Percentiles rank a stretch among this genome's conserved stretches.
Evolutionary conservation across 2,888 invertebrate genomes (phyloP).

Genomic region (Harpalus rubripes): DNA sequence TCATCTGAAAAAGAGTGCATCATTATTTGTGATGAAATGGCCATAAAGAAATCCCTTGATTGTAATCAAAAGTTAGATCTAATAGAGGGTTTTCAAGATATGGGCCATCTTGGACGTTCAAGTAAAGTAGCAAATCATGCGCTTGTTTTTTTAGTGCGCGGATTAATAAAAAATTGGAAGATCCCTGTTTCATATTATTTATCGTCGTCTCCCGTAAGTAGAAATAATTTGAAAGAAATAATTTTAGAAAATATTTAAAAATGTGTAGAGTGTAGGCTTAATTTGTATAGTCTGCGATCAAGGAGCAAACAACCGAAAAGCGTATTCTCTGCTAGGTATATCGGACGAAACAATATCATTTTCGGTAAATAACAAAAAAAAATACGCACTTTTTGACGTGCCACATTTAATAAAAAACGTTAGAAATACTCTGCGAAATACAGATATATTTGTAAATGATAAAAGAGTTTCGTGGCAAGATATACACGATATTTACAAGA

Average conservation of each 20-base stretch:
- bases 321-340: slow-evolving; percentile 59
- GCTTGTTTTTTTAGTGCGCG: not conserved
- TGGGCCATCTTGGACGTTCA: not conserved
- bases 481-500: not conserved
- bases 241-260: not conserved
- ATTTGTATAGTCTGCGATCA: not conserved
- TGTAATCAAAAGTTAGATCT: not conserved
- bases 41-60: slow-evolving; percentile 8
- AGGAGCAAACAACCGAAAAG: slow-evolving; percentile 68
- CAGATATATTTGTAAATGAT: not conserved
- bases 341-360: slow-evolving; percentile 5
- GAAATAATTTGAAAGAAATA: not conserved
- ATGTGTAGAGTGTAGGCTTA: not conserved
- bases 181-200: not conserved
- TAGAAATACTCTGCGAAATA: too few relatives aligned
- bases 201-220: not conserved
- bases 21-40: not conserved
- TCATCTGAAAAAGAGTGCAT: too few relatives aligned
- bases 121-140: not conserved
- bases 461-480: too few relatives aligned
- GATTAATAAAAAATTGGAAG: not conserved
- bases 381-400: slow-evolving; percentile 68
- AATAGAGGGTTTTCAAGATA: slow-evolving; percentile 7
- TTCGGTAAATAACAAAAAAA: slow-evolving; percentile 43
- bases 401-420: slow-evolving; percentile 69